Percentiles rank a stretch among this genome's conserved stretches.
Conservation (phyloP, 2,888 invertebrate species). For the Limnephilus rhombicus region DNA sequence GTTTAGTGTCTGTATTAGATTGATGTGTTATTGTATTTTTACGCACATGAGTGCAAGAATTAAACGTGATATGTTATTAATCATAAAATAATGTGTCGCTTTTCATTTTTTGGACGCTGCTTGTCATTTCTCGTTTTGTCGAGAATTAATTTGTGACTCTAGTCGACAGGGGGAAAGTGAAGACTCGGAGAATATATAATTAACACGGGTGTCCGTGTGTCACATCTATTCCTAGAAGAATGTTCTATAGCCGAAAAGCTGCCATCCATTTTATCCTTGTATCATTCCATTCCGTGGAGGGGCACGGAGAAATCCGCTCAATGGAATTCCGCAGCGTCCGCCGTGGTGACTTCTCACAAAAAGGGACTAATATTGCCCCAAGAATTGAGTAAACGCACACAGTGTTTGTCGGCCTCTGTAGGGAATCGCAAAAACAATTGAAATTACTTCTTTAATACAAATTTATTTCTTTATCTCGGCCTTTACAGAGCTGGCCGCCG, state of each 20-base stretch:
- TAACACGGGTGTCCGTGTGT: constrained; percentile 55
- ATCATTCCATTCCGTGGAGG: constrained; percentile 47
- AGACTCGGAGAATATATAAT: constrained; percentile 60
- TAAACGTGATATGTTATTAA: neutral
- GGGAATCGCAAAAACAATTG: constrained; percentile 56
- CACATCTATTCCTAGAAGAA: constrained; percentile 64
- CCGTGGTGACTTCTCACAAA: constrained; percentile 37
- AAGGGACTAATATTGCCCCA: constrained; percentile 34
- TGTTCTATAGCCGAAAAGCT: constrained; percentile 56
- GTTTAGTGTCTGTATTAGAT: neutral
- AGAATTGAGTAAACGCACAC: constrained; percentile 46
- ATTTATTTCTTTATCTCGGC: constrained; percentile 62
- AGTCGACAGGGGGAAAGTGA: constrained; percentile 41
- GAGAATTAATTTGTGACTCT: constrained; percentile 49
- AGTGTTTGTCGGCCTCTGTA: constrained; percentile 51
- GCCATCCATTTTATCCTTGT: constrained; percentile 44
- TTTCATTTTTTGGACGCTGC: constrained; percentile 22
- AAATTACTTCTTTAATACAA: constrained; percentile 60
- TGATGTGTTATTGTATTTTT: neutral
- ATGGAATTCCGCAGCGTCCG: constrained; percentile 57
- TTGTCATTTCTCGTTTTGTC: constrained; percentile 48
- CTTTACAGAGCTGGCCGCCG: constrained; percentile 24
- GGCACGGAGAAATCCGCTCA: constrained; percentile 47
- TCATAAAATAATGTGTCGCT: neutral
- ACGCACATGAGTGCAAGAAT: neutral